Evolutionary conservation across 2,888 invertebrate genomes (phyloP).

Genomic region (Andrena haemorrhoa): DNA sequence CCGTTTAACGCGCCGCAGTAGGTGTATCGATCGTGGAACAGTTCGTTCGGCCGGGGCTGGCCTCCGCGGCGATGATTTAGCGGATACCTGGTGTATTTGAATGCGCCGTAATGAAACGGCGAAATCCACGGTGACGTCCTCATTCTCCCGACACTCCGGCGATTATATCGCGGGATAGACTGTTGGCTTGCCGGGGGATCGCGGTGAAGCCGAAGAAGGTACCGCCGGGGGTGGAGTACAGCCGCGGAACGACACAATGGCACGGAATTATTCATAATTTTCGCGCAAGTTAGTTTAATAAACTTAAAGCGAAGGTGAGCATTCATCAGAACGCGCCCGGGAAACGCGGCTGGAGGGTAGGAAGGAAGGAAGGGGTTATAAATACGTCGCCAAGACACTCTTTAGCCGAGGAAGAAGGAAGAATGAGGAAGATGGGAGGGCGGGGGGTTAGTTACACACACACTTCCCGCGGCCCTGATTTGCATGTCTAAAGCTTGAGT

Average conservation of each 20-base stretch:
- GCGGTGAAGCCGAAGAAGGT: constrained; percentile 42
- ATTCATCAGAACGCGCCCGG: constrained; percentile 76
- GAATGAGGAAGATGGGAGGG: constrained; percentile 50
- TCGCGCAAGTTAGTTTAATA: constrained; percentile 78
- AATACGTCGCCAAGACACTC: constrained; percentile 82
- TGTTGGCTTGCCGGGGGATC: constrained; percentile 9
- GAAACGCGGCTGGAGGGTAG: constrained; percentile 68
- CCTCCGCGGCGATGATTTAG: constrained; percentile 1
- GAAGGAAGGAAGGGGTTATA: constrained; percentile 82
- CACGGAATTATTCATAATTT: constrained; percentile 75
- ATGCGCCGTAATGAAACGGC: constrained; percentile 24
- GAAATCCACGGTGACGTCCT: constrained; percentile 37
- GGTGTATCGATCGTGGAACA: background rate
- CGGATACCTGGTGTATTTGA: constrained; percentile 6
- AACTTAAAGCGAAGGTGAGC: constrained; percentile 77
- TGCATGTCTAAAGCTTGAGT: constrained; percentile 82
- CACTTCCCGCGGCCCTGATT: constrained; percentile 76
- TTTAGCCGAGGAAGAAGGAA: constrained; percentile 56
- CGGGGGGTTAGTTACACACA: constrained; percentile 79
- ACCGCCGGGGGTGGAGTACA: constrained; percentile 17
- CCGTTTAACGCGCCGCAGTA: background rate
- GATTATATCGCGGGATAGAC: constrained; percentile 17
- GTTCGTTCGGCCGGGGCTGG: background rate
- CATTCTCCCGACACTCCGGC: constrained; percentile 40
- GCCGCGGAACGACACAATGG: constrained; percentile 61